Evolutionary conservation across 2,113 vertebrate genomes (phyloP).

Genomic region (Spheniscus mendiculus): DNA sequence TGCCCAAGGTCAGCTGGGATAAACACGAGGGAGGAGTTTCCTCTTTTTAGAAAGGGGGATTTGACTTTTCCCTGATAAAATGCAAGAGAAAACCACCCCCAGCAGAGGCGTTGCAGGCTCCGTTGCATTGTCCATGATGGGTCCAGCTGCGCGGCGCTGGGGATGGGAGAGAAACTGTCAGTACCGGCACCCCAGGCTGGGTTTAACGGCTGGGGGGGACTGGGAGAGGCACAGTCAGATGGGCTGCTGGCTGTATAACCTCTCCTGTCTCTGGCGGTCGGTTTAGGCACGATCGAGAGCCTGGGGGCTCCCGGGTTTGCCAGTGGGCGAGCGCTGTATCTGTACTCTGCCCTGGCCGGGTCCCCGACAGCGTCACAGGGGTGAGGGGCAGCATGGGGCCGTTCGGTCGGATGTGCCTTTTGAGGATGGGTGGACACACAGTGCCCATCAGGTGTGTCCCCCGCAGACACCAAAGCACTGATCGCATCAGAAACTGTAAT

Average conservation of each 20-base stretch:
- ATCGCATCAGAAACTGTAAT: neutral
- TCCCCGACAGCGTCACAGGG: fast-evolving
- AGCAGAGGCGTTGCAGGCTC: neutral
- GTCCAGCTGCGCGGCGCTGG: fast-evolving
- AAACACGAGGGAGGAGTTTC: conserved; percentile 15
- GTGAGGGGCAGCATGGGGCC: fast-evolving
- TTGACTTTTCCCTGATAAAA: conserved; percentile 3
- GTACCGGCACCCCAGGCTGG: neutral
- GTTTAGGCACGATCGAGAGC: fast-evolving
- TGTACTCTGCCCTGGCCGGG: neutral
- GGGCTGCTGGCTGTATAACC: fast-evolving
- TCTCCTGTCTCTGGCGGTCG: fast-evolving
- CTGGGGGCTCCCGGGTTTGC: neutral
- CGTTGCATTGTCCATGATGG: fast-evolving
- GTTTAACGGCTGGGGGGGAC: fast-evolving
- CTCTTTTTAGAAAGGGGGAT: neutral
- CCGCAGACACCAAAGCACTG: neutral
- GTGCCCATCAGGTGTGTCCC: neutral
- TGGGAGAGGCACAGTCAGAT: neutral
- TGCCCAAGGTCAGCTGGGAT: conserved; percentile 21
- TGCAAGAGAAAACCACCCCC: neutral
- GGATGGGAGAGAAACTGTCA: neutral
- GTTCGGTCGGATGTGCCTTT: fast-evolving
- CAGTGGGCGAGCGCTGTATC: fast-evolving
- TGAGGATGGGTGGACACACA: neutral